These are phyloP conservation scores for Tetraneura akinire DNA, from an alignment of 1,140 invertebrate species.

Conservation along the genomic window DNA sequence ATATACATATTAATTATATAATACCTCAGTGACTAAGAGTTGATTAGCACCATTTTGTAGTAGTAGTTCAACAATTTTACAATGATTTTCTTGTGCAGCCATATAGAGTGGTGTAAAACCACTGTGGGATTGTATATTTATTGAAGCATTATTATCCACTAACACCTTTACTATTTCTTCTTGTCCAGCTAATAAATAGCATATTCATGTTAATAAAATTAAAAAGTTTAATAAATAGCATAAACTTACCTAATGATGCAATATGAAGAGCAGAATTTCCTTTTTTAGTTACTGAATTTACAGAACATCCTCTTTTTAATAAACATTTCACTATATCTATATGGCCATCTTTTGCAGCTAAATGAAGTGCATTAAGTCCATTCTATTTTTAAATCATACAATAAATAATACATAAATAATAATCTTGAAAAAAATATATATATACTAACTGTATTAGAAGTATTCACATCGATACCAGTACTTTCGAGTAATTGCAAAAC, in stretches of 20 bases:
- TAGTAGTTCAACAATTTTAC: constrained; percentile 89
- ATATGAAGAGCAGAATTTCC: constrained; percentile 99
- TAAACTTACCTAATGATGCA: constrained; percentile 80
- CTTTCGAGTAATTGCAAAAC: constrained; percentile 91
- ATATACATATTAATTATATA: not conserved
- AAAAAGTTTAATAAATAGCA: not conserved
- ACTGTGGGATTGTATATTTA: constrained; percentile 96
- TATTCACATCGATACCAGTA: constrained; percentile 90
- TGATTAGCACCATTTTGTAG: constrained; percentile 94
- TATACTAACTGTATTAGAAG: constrained; percentile 89
- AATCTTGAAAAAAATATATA: not conserved
- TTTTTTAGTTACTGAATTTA: constrained; percentile 99
- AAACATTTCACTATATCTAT: constrained; percentile 91
- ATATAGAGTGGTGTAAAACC: constrained; percentile 99
- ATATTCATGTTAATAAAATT: constrained; percentile 27
- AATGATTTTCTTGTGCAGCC: constrained; percentile 98
- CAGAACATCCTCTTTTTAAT: constrained; percentile 83
- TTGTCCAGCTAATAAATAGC: constrained; percentile 77
- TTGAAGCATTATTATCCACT: constrained; percentile 84
- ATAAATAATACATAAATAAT: not conserved
- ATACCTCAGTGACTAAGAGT: constrained; percentile 91
- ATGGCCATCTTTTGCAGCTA: constrained; percentile 98
- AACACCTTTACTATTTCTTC: constrained; percentile 90
- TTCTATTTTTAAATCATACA: constrained; percentile 68
- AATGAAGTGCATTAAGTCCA: constrained; percentile 94